A percentile compares a stretch with the other conserved stretches of the same genome.
Conservation (phyloP, 2,888 invertebrate genomes). For the Ptilodon capucinus region DNA sequence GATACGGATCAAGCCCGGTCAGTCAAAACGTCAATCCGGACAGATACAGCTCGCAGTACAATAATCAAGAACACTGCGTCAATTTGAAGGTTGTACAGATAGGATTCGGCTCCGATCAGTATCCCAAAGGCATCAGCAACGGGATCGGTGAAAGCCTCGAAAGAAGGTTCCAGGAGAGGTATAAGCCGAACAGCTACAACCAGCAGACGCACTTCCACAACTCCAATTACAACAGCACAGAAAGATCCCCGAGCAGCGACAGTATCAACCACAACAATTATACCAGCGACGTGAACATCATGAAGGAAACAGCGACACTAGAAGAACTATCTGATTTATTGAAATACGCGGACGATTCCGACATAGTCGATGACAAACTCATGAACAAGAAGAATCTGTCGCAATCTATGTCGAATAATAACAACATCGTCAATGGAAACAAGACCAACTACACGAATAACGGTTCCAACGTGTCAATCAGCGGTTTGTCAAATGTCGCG, state of each 20-base stretch:
- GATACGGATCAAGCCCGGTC: slow-evolving; percentile 72
- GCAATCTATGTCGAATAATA: slow-evolving; percentile 70
- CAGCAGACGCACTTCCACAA: slow-evolving; percentile 66
- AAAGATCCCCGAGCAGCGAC: slow-evolving; percentile 72
- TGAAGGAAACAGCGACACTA: slow-evolving; percentile 83
- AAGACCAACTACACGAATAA: slow-evolving; percentile 81
- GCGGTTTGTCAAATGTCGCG: slow-evolving; percentile 89
- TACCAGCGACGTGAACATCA: slow-evolving; percentile 67
- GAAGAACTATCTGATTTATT: slow-evolving; percentile 88
- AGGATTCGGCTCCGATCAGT: slow-evolving; percentile 82
- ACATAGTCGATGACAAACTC: slow-evolving; percentile 76
- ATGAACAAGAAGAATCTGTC: slow-evolving; percentile 73
- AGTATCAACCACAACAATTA: slow-evolving; percentile 76
- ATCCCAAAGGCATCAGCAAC: slow-evolving; percentile 80
- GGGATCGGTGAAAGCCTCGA: slow-evolving; percentile 73
- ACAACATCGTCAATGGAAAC: slow-evolving; percentile 71
- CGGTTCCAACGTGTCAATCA: slow-evolving; percentile 91
- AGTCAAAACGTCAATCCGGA: slow-evolving; percentile 74
- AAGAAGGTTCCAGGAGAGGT: slow-evolving; percentile 77
- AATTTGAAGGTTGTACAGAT: slow-evolving; percentile 84
- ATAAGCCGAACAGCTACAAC: slow-evolving; percentile 70
- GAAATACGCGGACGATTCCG: slow-evolving; percentile 89
- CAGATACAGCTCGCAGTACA: slow-evolving; percentile 78
- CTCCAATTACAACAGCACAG: slow-evolving; percentile 67
- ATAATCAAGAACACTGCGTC: slow-evolving; percentile 78